Percentiles rank a stretch among this genome's conserved stretches.
Conservation (phyloP, 2,113 vertebrate species). For the Erythrolamprus reginae region DNA sequence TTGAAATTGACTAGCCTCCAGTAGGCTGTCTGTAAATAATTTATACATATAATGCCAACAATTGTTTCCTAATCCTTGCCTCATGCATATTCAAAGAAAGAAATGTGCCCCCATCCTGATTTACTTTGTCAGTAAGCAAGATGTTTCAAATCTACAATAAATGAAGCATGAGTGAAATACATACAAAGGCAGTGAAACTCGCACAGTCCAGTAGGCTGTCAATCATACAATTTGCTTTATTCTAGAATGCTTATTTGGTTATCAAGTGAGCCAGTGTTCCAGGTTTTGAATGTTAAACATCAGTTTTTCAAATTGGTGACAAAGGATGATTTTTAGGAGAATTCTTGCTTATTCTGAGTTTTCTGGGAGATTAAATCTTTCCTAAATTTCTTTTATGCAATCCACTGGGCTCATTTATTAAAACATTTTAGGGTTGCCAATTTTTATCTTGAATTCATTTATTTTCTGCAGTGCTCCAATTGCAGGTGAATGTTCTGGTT, state of each 20-base stretch:
- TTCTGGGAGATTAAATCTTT: neutral
- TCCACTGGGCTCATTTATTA: neutral
- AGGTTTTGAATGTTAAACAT: neutral
- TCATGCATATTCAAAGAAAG: neutral
- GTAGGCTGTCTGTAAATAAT: neutral
- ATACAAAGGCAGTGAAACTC: neutral
- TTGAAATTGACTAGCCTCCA: slow-evolving; percentile 22
- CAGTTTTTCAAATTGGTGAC: neutral
- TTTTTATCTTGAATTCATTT: neutral
- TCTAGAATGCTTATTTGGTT: neutral
- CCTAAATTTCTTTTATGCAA: neutral
- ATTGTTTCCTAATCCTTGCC: neutral
- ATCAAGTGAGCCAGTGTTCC: neutral
- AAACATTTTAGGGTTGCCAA: neutral
- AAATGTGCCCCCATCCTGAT: neutral
- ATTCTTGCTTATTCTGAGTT: neutral
- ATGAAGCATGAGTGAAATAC: neutral
- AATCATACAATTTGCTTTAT: neutral
- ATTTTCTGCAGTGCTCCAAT: neutral
- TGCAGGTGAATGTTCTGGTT: neutral
- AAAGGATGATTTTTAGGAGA: neutral
- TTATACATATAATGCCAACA: neutral
- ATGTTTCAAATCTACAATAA: neutral
- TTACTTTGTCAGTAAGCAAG: neutral
- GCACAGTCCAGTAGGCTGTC: neutral